Evolutionary conservation across 2,797 vertebrate species (phyloP).

Genomic region (Sebastes umbrosus): DNA sequence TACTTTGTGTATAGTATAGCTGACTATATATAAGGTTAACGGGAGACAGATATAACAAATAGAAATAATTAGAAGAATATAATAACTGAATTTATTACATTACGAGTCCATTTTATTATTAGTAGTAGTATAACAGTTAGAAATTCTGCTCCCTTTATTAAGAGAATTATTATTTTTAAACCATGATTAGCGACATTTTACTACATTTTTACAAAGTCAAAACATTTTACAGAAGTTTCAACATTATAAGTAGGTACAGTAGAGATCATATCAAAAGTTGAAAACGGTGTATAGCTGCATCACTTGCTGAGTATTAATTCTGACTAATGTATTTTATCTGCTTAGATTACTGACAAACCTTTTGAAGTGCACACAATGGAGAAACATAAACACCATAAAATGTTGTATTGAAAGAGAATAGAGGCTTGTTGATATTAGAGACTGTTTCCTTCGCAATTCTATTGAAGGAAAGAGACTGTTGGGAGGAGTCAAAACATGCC

Average conservation of each 20-base stretch:
- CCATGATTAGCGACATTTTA: not conserved
- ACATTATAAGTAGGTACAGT: not conserved
- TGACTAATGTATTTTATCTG: not conserved
- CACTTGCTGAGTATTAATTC: not conserved
- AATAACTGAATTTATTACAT: not conserved
- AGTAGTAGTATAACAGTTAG: not conserved
- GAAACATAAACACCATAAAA: not conserved
- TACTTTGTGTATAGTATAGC: not conserved
- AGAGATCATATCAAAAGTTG: not conserved
- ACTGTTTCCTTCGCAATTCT: constrained; percentile 39
- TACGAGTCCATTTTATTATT: not conserved
- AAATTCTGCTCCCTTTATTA: not conserved
- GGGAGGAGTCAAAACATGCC: constrained; percentile 26
- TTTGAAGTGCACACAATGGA: not conserved
- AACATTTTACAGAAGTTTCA: not conserved
- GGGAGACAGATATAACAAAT: not conserved
- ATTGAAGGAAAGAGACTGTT: constrained; percentile 57
- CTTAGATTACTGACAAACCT: not conserved
- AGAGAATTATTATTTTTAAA: not conserved
- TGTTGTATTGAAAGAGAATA: constrained; percentile 22
- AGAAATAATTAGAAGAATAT: not conserved
- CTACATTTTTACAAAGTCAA: not conserved
- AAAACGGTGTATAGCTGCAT: not conserved
- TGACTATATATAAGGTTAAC: not conserved
- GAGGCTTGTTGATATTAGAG: constrained; percentile 3